Evolutionary conservation across 2,888 invertebrate species (phyloP).

Genomic region (Morinoia aosen): DNA sequence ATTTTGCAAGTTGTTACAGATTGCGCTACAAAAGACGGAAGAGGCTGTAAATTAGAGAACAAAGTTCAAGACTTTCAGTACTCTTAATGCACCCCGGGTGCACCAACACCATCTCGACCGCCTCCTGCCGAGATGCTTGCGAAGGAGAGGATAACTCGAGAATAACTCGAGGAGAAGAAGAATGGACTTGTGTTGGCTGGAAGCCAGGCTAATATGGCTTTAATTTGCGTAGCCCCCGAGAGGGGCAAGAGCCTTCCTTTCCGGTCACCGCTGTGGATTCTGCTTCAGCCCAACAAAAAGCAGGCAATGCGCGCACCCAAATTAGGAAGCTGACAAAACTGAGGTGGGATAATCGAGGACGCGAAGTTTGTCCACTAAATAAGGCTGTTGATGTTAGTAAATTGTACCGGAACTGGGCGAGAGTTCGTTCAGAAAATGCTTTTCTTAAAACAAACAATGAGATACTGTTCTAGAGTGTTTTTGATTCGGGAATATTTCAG

Average conservation of each 20-base stretch:
- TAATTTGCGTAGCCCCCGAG: not conserved
- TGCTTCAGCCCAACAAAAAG: not conserved
- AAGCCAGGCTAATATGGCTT: slow-evolving; percentile 32
- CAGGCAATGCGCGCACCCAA: not conserved
- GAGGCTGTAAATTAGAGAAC: not conserved
- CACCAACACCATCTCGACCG: not conserved
- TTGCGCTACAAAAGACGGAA: not conserved
- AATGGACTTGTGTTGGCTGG: not conserved
- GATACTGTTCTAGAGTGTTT: not conserved
- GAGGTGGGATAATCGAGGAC: not conserved
- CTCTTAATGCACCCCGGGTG: not conserved
- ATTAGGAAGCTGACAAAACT: not conserved
- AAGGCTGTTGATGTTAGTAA: not conserved
- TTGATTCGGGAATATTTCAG: not conserved
- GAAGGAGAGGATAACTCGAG: not conserved
- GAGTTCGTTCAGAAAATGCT: no score
- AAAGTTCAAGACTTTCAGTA: not conserved
- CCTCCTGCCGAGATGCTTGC: not conserved
- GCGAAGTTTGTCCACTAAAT: not conserved
- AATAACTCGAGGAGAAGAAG: not conserved
- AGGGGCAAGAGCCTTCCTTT: not conserved
- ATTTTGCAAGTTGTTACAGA: no score
- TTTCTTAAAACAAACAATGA: not conserved
- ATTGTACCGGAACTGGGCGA: no score
- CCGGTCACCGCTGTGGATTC: not conserved